Conservation (phyloP, 2,113 vertebrate genomes). For the Cottus gobio region DNA sequence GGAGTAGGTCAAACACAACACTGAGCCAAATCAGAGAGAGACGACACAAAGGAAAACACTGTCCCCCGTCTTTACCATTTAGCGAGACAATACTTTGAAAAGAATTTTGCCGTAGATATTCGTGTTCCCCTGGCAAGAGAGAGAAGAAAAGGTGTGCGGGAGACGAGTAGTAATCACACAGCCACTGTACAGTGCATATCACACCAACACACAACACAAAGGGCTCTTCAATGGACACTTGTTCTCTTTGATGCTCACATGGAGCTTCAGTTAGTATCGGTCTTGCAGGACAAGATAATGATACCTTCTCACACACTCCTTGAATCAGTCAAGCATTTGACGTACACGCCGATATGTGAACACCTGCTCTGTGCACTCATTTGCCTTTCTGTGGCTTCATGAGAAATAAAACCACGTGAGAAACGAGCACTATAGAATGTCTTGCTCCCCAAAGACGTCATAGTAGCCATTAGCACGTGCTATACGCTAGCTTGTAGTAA, state of each 20-base stretch:
- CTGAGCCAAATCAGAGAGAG: conserved; percentile 79
- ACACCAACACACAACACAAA: conserved; percentile 76
- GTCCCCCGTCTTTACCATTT: conserved; percentile 40
- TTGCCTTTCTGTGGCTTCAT: conserved; percentile 34
- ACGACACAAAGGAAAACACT: conserved; percentile 56
- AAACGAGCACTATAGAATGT: conserved; percentile 52
- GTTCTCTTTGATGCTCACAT: conserved; percentile 62
- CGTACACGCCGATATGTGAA: conserved; percentile 40
- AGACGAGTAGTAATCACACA: conserved; percentile 52
- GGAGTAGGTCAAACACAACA: conserved; percentile 84
- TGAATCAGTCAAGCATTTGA: conserved; percentile 45
- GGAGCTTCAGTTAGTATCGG: conserved; percentile 64
- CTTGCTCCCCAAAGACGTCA: conserved; percentile 67
- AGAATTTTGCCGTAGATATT: conserved; percentile 32
- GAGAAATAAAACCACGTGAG: conserved; percentile 29
- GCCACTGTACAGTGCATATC: conserved; percentile 59
- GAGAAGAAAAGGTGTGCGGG: conserved; percentile 70
- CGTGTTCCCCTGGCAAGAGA: conserved; percentile 62
- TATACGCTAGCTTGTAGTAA: conserved; percentile 32
- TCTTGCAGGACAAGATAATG: conserved; percentile 80
- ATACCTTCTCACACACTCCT: conserved; percentile 55
- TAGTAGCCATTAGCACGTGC: conserved; percentile 61
- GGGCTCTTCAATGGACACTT: conserved; percentile 81
- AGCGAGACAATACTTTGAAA: conserved; percentile 49
- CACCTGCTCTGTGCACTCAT: conserved; percentile 49